Conservation (phyloP, 2,888 invertebrate genomes). For the Tipula vernalis region DNA sequence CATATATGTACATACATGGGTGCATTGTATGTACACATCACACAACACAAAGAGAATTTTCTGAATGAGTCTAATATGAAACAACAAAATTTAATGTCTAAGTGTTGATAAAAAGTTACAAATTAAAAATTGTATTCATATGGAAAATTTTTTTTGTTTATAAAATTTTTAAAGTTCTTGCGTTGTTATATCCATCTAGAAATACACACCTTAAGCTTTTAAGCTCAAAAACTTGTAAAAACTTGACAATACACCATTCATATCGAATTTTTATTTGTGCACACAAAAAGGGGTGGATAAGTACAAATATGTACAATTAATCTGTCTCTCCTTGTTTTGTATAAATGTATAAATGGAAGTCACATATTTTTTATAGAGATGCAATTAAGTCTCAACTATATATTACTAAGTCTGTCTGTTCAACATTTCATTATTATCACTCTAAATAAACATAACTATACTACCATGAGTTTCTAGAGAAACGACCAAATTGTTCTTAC, state of each 20-base stretch:
- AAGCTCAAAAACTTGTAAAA: background rate
- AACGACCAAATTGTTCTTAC: background rate
- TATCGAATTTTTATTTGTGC: background rate
- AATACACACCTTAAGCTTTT: background rate
- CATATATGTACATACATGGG: too few species aligned
- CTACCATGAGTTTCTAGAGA: background rate
- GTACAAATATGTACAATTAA: background rate
- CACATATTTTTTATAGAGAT: background rate
- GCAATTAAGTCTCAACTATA: background rate
- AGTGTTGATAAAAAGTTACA: slow-evolving; percentile 4
- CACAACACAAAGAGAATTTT: background rate
- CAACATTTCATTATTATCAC: background rate
- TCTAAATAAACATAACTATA: background rate
- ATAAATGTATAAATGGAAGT: background rate
- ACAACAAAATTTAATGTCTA: background rate
- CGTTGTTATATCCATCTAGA: background rate
- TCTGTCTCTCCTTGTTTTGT: background rate
- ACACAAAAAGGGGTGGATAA: background rate
- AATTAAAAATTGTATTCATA: background rate
- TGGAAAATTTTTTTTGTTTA: background rate
- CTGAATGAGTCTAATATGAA: background rate
- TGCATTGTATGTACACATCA: background rate
- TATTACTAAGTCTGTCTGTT: background rate
- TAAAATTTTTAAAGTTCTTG: background rate
- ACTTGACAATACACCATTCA: background rate